Evolutionary conservation across 2,113 vertebrate genomes (phyloP).

Genomic region (Nymphicus hollandicus): DNA sequence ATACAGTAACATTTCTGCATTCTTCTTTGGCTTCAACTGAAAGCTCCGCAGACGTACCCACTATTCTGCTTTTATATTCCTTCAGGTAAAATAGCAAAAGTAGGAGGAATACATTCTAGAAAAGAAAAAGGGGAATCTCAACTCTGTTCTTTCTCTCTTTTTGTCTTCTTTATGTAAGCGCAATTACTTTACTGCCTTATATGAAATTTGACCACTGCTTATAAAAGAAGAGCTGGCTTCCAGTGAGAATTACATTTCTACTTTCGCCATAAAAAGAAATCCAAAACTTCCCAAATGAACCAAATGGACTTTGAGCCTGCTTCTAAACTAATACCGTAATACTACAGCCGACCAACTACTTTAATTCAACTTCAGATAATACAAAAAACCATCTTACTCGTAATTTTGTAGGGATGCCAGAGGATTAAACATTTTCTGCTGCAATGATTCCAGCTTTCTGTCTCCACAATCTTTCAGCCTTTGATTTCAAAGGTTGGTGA

Average conservation of each 20-base stretch:
- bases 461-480: not conserved
- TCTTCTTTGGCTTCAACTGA: not conserved
- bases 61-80: not conserved
- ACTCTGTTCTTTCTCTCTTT: not conserved
- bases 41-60: not conserved
- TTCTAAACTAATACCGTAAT: not conserved
- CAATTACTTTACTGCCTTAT: not conserved
- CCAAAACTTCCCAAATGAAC: not conserved
- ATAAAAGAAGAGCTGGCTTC: not conserved
- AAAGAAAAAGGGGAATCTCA: not conserved
- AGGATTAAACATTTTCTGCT: not conserved
- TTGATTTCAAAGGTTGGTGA: not conserved
- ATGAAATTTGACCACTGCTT: not conserved
- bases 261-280: not conserved
- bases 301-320: not conserved
- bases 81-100: not conserved
- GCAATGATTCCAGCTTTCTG: not conserved
- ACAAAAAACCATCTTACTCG: not conserved
- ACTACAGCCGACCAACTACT: not conserved
- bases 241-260: not conserved
- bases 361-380: not conserved
- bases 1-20: not conserved
- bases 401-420: not conserved
- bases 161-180: not conserved
- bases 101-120: not conserved